These are phyloP conservation scores for Aspidiotus rigidus DNA, from an alignment of 2,888 invertebrate species.

Conservation along the genomic window DNA sequence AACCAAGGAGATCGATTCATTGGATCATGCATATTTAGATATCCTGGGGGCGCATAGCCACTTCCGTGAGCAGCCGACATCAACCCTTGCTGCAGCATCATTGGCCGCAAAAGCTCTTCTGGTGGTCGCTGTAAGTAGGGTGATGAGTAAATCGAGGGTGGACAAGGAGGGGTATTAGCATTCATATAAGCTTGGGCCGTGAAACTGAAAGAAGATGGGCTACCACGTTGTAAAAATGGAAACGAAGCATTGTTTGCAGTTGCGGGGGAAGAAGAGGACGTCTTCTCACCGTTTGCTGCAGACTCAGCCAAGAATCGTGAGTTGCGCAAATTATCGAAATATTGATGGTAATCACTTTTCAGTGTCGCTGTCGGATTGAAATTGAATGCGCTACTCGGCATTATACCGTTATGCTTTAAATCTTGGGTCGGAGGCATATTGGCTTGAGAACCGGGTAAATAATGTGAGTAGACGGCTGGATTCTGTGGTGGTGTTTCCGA, in stretches of 20 bases:
- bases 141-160: constrained; percentile 48
- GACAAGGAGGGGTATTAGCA: constrained; percentile 44
- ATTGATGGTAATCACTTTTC: constrained; percentile 51
- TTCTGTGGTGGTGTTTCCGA: constrained; percentile 19
- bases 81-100: constrained; percentile 46
- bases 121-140: constrained; percentile 59
- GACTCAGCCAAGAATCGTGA: constrained; percentile 39
- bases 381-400: constrained; percentile 75
- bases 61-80: constrained; percentile 38
- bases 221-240: constrained; percentile 20
- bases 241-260: constrained; percentile 14
- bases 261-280: not conserved
- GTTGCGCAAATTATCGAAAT: constrained; percentile 55
- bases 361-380: constrained; percentile 67
- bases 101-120: constrained; percentile 49
- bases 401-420: constrained; percentile 55
- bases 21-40: constrained; percentile 53
- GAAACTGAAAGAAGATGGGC: constrained; percentile 48
- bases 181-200: constrained; percentile 47
- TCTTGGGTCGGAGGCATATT: constrained; percentile 46
- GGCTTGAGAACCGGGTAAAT: constrained; percentile 36
- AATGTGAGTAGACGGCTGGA: constrained; percentile 24
- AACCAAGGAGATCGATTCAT: constrained; percentile 61
- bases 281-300: constrained; percentile 37
- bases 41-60: constrained; percentile 50